Evolutionary conservation across 2,888 invertebrate genomes (phyloP), one percentile per base, ranked within the genome.

Genomic region (Euplagia quadripunctaria): DNA sequence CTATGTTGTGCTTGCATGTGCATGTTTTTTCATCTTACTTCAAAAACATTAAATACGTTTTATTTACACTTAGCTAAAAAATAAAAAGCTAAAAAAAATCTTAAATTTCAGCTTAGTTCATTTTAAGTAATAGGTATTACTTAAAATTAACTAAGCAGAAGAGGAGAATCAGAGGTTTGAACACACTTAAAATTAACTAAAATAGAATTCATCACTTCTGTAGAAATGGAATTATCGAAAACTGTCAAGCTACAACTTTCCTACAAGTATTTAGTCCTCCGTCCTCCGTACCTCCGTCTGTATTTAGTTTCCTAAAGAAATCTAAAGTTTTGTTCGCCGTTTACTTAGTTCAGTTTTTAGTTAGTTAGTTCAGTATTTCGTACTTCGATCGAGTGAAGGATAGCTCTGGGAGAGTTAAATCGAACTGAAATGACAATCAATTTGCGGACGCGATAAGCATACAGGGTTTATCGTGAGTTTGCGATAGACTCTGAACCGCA

Each of bases 381-480:
- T 52, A 16, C 31, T 61, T 61, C 58, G 12, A 31, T 31, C 20
- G 20, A 61, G 31, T 31, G 14, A 31, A 61, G 31, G 31, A 31
- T 20, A 43, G 77, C 81, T 81, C 79, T 79, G 79, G 73, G 78
- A 73, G 75, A 84, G 75, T 82, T 83, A 79, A 84, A 82, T 81
- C 77, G 76, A 85, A 87, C 83, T 84, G 79, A 86, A 88, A 88
- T 89, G 88, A 88, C 86, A 89, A 88, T 88, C 90, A 90, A 92
- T 93, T 91, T 93, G 90, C 91, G 89, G 89, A 89, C 85, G 86
- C 86, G 89, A 90, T 91, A 89, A 88, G 90, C 86, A 84, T 86
- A 81, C 86, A 87, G 82, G 51, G 86, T 87, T n/a, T 93, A 93
- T 93, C 92, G 76, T 78, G 41, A 46, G 58, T 14, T 61, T 61